Conservation (phyloP, 2,888 invertebrate genomes). For the Silvanus unidentatus region DNA sequence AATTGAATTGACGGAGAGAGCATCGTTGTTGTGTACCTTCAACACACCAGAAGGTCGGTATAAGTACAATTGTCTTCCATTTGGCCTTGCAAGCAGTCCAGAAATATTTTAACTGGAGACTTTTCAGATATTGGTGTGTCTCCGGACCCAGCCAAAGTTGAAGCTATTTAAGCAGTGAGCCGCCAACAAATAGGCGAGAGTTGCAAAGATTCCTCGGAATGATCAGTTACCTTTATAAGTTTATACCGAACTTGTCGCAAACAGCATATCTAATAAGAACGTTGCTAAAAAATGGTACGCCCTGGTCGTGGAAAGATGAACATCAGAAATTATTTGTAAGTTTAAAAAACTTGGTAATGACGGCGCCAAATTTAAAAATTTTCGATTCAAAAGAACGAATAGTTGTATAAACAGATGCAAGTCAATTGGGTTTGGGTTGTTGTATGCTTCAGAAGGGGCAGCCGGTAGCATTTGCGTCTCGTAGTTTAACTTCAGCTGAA, state of each 20-base stretch:
- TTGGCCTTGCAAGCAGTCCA: not conserved
- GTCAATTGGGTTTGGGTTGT: constrained; percentile 4
- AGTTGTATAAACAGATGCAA: constrained; percentile 8
- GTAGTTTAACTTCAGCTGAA: constrained; percentile 6
- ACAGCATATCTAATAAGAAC: constrained; percentile 8
- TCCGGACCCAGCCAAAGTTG: constrained; percentile 10
- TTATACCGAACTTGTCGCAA: constrained; percentile 14
- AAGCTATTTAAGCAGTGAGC: constrained; percentile 5
- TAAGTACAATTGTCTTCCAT: not conserved
- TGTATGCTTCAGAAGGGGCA: constrained; percentile 9
- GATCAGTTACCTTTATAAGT: constrained; percentile 13
- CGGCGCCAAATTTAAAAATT: constrained; percentile 6
- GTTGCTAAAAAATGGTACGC: constrained; percentile 12
- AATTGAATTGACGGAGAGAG: constrained; percentile 12
- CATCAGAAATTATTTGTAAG: not conserved
- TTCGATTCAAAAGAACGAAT: constrained; percentile 7
- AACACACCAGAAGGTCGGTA: not conserved
- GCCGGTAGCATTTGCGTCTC: constrained; percentile 7
- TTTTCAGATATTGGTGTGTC: constrained; percentile 10
- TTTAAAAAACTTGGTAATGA: not conserved
- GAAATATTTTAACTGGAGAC: not conserved
- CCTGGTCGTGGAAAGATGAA: constrained; percentile 6
- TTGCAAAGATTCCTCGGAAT: constrained; percentile 16
- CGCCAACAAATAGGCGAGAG: constrained; percentile 8
- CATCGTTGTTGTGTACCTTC: constrained; percentile 1